phyloP scores from a whole-genome alignment of 2,888 invertebrate species.

The Cataglyphis cursor region DNA sequence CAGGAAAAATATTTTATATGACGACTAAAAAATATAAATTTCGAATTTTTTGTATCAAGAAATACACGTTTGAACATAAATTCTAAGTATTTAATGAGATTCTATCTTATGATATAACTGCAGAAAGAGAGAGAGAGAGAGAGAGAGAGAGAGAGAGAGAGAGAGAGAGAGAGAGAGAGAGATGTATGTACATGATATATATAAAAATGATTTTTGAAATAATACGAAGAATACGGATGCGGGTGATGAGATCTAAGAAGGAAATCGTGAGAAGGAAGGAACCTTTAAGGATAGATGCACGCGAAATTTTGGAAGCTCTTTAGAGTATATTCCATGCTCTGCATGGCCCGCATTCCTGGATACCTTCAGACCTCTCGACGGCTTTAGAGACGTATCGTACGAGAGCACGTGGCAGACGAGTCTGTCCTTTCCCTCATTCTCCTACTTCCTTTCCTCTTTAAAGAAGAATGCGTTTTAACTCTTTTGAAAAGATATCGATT shows the following conservation, averaged over 20 bases:
- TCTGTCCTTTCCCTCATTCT: constrained; percentile 41
- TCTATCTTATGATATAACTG: neutral
- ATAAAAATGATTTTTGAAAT: constrained; percentile 19
- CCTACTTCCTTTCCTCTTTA: constrained; percentile 54
- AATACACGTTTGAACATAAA: neutral
- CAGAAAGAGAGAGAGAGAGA: too few species aligned
- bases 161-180: too few species aligned
- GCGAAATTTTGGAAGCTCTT: constrained; percentile 78
- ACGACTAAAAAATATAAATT: neutral
- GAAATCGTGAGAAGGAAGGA: constrained; percentile 31
- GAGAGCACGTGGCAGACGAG: constrained; percentile 49
- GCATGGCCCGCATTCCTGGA: constrained; percentile 72
- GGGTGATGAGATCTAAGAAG: constrained; percentile 44
- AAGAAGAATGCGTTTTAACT: constrained; percentile 76
- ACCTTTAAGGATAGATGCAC: constrained; percentile 53
- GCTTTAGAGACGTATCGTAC: constrained; percentile 49
- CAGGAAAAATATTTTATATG: neutral
- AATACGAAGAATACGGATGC: constrained; percentile 38
- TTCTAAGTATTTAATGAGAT: neutral
- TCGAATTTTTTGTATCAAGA: neutral
- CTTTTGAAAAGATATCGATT: constrained; percentile 63
- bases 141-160: too few species aligned
- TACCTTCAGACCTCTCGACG: constrained; percentile 64
- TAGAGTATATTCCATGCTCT: too few species aligned
- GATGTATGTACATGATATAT: neutral